Base-by-base conservation (phyloP, 1,140 invertebrate genomes). In the Ctenoplectra terminalis region DNA sequence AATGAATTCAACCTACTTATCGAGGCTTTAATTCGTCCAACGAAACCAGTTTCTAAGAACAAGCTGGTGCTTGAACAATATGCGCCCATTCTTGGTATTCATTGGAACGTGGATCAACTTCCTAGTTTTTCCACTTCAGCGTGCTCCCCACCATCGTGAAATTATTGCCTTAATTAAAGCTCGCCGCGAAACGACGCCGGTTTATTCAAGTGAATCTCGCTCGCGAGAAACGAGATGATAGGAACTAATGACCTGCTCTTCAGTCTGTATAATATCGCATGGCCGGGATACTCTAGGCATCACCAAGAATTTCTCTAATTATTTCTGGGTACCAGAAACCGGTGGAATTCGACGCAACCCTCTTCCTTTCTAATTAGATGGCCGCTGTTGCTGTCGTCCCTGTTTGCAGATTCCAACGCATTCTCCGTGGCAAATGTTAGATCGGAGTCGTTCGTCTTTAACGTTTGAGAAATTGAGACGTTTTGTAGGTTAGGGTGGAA, bases 111-210 rank as follows among this genome's bases (percentile, higher is more conserved):
- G 29, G 56, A 31, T 60, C 29, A 29, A 58, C 58, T 70, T 84
- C 7, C 37, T 26, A 15, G 31, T 76, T 70, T 6, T 31, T 52
- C 70, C 40, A 43, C 50, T 20, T 2, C 29, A n/a, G 2, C 52
- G 8, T 26, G 4, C 52, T 26, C 56, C 29, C 26, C 5, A 34
- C 13, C 29, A 15, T 13, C 2, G 46, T 52, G 69, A 84, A 82
- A 82, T 60, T 82, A 82, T 82, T 76, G 26, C 58, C 66, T 84
- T 82, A 72, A 84, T 82, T 84, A 84, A 84, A 82, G 50, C 58
- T 31, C 60, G 66, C 52, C 72, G 15, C 13, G 56, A 29, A 31
- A 60, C 15, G 56, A 31, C 15, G 69, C 64, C 63, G 66, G 29
- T 76, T 66, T 66, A 60, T 71, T 81, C 34, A 31, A 82, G 75